Base-by-base conservation (phyloP, 2,888 invertebrate genomes). In the Patella caerulea region DNA sequence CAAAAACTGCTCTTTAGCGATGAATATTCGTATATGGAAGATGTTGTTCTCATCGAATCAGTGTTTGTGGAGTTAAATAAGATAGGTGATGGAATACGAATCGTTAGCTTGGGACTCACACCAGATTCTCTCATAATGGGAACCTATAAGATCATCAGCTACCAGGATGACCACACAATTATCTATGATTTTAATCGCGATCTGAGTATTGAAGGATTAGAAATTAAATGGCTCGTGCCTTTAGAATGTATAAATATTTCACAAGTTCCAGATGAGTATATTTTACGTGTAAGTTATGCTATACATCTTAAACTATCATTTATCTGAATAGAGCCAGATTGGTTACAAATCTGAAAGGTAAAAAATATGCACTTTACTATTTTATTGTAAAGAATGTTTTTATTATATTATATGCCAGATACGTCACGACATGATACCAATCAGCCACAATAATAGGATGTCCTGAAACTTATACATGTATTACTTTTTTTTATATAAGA, bases 21-120 rank as follows among this genome's bases (percentile, higher is more conserved):
- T n/a, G 74, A 74, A 65, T 74, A 74, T 69, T 19, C 52, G n/a
- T 59, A 74, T 15, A 59, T 74, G 11, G 74, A 74, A 52, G 74
- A 74, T 69, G 52, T 74, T 7, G 65, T 74, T 29, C 17, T 74
- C 4, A n/a, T 74, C 14, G 74, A 74, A 52, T 59, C 65, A 74
- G 15, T 69, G 2, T 74, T 74, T 52, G 74, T 74, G 3, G 74
- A 74, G n/a, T 69, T 74, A 52, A 65, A 74, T 52, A 74, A 69
- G 69, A n/a, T 59, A n/a, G 74, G 74, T 3, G 74, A 74, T 53
- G 74, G 65, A 34, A 19, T 74, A 65, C 74, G 65, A 52, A 45
- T 65, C 52, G 74, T 74, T 12, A 52, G 59, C 45, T n/a, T 74
- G 45, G 74, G 74, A 5, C 14, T 74, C 24, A 65, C 74, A n/a